Percentiles rank a stretch among this genome's conserved stretches.
Evolutionary conservation across 2,888 invertebrate genomes (phyloP).

Genomic region (Chloroclystis v-ata): DNA sequence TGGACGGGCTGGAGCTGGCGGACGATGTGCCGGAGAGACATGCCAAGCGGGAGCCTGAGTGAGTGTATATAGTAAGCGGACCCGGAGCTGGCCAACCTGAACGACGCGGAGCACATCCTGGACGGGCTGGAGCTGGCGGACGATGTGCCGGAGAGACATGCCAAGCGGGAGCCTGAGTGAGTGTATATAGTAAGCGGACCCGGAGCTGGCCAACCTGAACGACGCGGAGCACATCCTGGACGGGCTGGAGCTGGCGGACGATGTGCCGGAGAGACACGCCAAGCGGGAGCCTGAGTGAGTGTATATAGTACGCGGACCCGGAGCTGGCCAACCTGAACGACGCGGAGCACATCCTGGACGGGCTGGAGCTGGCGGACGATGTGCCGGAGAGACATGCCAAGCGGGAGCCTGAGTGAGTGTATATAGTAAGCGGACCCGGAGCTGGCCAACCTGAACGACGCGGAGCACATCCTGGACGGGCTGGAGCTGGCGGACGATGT

Average conservation of each 20-base stretch:
- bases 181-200: conserved; percentile 97
- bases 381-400: conserved; percentile 82
- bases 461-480: too few species aligned
- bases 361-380: conserved; percentile 88
- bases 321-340: conserved; percentile 87
- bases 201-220: conserved; percentile 87
- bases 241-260: conserved; percentile 88
- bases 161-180: conserved; percentile 60
- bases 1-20: conserved; percentile 90
- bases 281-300: conserved; percentile 61
- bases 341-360: conserved; percentile 91
- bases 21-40: conserved; percentile 85
- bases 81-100: conserved; percentile 88
- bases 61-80: conserved; percentile 97
- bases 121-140: conserved; percentile 91
- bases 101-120: conserved; percentile 89
- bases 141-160: conserved; percentile 83
- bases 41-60: conserved; percentile 61
- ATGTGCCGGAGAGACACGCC: conserved; percentile 82
- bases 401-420: conserved; percentile 49
- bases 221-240: conserved; percentile 92
- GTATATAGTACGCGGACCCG: conserved; percentile 97
- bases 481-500: too few species aligned
- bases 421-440: too few species aligned
- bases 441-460: too few species aligned